Evolutionary conservation across 1,140 invertebrate genomes (phyloP).

Genomic region (Coboldia fuscipes): DNA sequence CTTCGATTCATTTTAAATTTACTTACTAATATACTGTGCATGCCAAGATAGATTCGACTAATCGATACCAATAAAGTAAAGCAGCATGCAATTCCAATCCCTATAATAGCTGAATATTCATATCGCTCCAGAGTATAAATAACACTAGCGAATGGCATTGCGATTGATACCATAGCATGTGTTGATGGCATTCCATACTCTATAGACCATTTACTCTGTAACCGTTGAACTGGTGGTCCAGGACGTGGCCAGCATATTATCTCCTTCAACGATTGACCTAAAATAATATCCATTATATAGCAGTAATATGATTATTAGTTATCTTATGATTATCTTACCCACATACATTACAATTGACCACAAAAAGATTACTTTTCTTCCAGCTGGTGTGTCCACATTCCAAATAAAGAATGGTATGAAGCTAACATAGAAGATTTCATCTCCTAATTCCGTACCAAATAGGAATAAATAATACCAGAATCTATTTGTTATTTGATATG

Average conservation of each 20-base stretch:
- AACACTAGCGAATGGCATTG: slow-evolving; percentile 66
- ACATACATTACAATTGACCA: slow-evolving; percentile 74
- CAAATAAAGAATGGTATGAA: slow-evolving; percentile 85
- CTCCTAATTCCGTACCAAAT: slow-evolving; percentile 57
- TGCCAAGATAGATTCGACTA: slow-evolving; percentile 75
- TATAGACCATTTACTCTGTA: slow-evolving; percentile 68
- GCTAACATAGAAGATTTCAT: slow-evolving; percentile 70
- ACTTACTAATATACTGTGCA: slow-evolving; percentile 70
- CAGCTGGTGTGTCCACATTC: slow-evolving; percentile 73
- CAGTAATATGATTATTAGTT: too few relatives aligned
- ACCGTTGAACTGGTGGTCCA: slow-evolving; percentile 51
- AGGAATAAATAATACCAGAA: slow-evolving; percentile 75
- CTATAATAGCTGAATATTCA: slow-evolving; percentile 36
- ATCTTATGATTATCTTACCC: slow-evolving; percentile 25
- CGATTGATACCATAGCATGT: slow-evolving; percentile 70
- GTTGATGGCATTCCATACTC: slow-evolving; percentile 91
- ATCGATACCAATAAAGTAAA: slow-evolving; percentile 61
- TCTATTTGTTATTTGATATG: slow-evolving; percentile 42
- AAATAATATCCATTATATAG: neutral
- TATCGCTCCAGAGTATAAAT: slow-evolving; percentile 49
- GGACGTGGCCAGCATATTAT: slow-evolving; percentile 69
- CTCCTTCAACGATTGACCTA: neutral
- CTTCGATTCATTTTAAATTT: slow-evolving; percentile 3
- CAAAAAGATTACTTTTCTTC: slow-evolving; percentile 53
- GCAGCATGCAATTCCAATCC: slow-evolving; percentile 26